Conservation (phyloP, 2,113 vertebrate species). For the Phodopus roborovskii region DNA sequence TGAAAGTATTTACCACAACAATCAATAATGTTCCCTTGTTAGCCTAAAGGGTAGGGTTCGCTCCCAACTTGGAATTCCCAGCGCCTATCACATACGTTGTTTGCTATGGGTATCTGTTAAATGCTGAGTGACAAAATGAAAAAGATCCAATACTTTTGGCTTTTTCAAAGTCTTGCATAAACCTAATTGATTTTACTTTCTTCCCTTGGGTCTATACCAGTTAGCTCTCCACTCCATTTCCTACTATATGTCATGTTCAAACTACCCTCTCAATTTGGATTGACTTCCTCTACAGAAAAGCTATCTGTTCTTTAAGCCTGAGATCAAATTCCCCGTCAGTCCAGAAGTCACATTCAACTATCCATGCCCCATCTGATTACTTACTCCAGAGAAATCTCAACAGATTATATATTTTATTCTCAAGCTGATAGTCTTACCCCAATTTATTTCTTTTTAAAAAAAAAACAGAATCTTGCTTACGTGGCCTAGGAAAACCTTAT, state of each 20-base stretch:
- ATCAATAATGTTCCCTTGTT: background rate
- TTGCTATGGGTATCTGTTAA: conserved; percentile 54
- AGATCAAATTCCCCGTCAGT: conserved; percentile 22
- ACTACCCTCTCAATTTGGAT: background rate
- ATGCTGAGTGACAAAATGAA: conserved; percentile 54
- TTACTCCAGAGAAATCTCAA: conserved; percentile 32
- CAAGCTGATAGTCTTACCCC: background rate
- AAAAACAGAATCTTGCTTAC: background rate
- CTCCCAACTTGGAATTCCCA: conserved; percentile 34
- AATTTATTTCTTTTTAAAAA: background rate
- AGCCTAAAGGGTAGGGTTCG: background rate
- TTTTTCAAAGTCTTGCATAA: conserved; percentile 50
- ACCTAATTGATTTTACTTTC: conserved; percentile 51
- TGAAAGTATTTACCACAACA: conserved; percentile 23
- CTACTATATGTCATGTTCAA: background rate
- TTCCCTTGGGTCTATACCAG: background rate
- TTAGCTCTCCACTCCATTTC: background rate
- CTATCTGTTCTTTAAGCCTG: background rate
- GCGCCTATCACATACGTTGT: conserved; percentile 20
- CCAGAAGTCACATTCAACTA: background rate
- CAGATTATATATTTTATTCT: conserved; percentile 5
- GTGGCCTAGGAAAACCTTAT: background rate
- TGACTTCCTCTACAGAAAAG: conserved; percentile 40
- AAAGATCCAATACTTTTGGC: conserved; percentile 48
- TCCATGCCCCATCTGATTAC: background rate